A percentile compares a stretch with the other conserved stretches of the same genome.
phyloP scores from a whole-genome alignment of 2,113 vertebrate genomes.

The Scolopax mira region DNA sequence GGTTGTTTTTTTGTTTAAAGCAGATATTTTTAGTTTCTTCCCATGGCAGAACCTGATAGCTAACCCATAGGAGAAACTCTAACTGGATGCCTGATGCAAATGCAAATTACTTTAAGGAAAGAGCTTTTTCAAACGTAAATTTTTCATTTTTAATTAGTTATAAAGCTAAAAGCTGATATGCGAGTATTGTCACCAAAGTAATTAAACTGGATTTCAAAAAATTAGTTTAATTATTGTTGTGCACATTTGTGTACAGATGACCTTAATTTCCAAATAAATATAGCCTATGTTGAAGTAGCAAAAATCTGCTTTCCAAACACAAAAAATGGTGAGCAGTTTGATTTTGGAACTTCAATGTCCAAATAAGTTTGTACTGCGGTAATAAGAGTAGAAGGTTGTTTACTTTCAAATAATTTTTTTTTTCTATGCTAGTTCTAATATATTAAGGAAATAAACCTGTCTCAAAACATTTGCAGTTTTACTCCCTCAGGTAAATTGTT shows the following conservation, averaged over 20 bases:
- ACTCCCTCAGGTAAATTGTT: neutral
- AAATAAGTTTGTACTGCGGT: neutral
- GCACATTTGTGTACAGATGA: neutral
- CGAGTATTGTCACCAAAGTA: neutral
- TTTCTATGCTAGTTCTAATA: neutral
- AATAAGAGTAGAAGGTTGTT: neutral
- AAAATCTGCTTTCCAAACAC: neutral
- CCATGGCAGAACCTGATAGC: neutral
- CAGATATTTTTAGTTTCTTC: neutral
- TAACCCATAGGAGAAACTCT: neutral
- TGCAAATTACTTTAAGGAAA: neutral
- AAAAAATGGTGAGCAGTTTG: neutral
- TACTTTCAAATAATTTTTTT: neutral
- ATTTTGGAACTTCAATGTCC: neutral
- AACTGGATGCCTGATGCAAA: neutral
- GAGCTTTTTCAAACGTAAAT: neutral
- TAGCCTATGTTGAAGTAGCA: neutral
- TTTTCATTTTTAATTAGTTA: slow-evolving; percentile 33
- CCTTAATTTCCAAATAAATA: neutral
- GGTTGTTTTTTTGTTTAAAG: neutral
- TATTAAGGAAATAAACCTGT: neutral
- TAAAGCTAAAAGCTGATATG: slow-evolving; percentile 20
- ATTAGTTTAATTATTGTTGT: slow-evolving; percentile 10
- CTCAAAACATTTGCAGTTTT: neutral
- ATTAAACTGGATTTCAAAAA: slow-evolving; percentile 45